phyloP scores from a whole-genome alignment of 2,113 vertebrate genomes.

The Echinops telfairi region DNA sequence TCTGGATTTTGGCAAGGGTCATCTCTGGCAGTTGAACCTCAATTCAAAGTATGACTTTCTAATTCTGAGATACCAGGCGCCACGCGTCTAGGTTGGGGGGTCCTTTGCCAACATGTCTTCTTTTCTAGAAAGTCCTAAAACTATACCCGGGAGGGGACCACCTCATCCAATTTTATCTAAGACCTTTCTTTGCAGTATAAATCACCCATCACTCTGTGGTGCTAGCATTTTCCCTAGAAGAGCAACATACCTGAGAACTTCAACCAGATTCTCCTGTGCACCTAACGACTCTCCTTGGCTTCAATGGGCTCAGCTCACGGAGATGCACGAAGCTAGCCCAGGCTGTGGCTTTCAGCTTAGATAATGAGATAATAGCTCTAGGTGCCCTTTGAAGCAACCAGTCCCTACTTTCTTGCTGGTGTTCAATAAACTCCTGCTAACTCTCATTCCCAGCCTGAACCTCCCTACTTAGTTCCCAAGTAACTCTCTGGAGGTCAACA shows the following conservation, averaged over 20 bases:
- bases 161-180: conserved; percentile 45
- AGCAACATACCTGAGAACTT: conserved; percentile 61
- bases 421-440: conserved; percentile 80
- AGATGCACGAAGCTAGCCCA: conserved; percentile 65
- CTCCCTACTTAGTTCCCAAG: conserved; percentile 73
- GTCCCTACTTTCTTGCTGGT: conserved; percentile 62
- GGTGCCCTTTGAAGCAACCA: conserved; percentile 75
- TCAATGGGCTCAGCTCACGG: conserved; percentile 75
- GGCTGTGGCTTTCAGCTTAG: conserved; percentile 66
- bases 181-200: conserved; percentile 14
- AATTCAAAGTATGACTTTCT: conserved; percentile 23
- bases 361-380: conserved; percentile 78
- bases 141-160: background rate
- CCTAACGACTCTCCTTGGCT: conserved; percentile 66
- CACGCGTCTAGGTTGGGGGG: background rate
- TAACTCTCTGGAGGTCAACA: conserved; percentile 72
- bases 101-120: background rate
- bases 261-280: conserved; percentile 57
- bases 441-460: conserved; percentile 69
- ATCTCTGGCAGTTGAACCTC: conserved; percentile 25
- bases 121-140: conserved; percentile 40
- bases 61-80: background rate
- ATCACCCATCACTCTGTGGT: conserved; percentile 43
- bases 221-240: conserved; percentile 49
- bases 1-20: conserved; percentile 33